Evolutionary conservation across 2,888 invertebrate genomes (phyloP).

Genomic region (Meghimatium bilineatum): DNA sequence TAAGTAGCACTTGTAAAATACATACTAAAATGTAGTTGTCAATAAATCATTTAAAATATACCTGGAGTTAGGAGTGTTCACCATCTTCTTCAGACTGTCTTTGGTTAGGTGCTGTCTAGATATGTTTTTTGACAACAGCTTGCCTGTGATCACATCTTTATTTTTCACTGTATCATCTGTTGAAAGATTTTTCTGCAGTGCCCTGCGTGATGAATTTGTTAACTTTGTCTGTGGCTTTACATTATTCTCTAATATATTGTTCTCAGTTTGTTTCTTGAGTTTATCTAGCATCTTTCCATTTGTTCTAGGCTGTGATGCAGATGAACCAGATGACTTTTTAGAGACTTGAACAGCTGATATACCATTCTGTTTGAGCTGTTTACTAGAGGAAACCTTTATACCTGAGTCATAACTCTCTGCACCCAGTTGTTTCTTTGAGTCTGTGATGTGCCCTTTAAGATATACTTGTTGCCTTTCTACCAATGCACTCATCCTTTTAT

Average conservation of each 20-base stretch:
- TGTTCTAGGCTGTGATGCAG: not conserved
- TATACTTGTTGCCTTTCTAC: constrained; percentile 6
- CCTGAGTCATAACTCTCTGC: constrained; percentile 20
- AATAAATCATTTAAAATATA: not conserved
- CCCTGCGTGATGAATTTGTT: not conserved
- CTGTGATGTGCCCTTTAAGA: constrained; percentile 23
- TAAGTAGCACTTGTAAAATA: too few relatives aligned
- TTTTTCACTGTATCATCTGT: not conserved
- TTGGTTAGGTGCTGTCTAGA: constrained; percentile 42
- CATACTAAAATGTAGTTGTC: too few relatives aligned
- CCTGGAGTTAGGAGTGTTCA: constrained; percentile 68
- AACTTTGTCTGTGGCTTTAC: not conserved
- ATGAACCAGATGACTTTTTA: not conserved
- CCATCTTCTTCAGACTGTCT: constrained; percentile 64
- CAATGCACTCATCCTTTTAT: constrained; percentile 24
- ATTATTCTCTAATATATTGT: not conserved
- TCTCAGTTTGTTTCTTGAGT: constrained; percentile 28
- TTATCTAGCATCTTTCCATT: not conserved
- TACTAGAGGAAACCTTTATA: not conserved
- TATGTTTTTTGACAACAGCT: not conserved
- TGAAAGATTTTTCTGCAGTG: constrained; percentile 4
- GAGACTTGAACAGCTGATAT: not conserved
- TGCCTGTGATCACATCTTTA: constrained; percentile 8
- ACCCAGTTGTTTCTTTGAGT: not conserved
- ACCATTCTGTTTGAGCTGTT: not conserved